Evolutionary conservation across 2,113 vertebrate species (phyloP).

Genomic region (Salvelinus namaycush): DNA sequence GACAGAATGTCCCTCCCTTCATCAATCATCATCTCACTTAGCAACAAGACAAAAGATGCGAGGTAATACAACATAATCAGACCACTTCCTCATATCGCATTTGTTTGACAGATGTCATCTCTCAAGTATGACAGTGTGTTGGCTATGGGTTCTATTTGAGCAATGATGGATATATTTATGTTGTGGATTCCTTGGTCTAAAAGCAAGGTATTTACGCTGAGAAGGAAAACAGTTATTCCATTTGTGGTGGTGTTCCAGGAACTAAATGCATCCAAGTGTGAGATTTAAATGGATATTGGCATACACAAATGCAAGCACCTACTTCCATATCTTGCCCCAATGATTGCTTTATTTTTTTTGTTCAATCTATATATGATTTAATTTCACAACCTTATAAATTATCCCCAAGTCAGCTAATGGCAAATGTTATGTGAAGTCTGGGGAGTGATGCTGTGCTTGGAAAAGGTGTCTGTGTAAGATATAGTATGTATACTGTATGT

Average conservation of each 20-base stretch:
- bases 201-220: background rate
- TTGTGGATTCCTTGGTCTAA: background rate
- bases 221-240: background rate
- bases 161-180: constrained; percentile 8
- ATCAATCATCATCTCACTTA: constrained; percentile 66
- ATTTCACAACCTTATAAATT: background rate
- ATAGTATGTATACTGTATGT: background rate
- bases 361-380: background rate
- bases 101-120: constrained; percentile 66
- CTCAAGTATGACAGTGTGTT: constrained; percentile 42
- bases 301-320: background rate
- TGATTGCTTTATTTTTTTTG: background rate
- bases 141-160: constrained; percentile 29
- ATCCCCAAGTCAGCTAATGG: background rate
- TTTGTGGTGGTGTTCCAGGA: background rate
- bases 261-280: background rate
- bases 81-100: constrained; percentile 69
- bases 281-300: background rate
- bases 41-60: constrained; percentile 60
- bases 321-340: background rate
- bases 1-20: constrained; percentile 46
- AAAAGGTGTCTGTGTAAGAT: background rate
- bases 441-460: background rate
- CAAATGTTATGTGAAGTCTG: background rate
- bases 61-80: constrained; percentile 65